Evolutionary conservation across 2,888 invertebrate species (phyloP).

Genomic region (Morpho helenor): DNA sequence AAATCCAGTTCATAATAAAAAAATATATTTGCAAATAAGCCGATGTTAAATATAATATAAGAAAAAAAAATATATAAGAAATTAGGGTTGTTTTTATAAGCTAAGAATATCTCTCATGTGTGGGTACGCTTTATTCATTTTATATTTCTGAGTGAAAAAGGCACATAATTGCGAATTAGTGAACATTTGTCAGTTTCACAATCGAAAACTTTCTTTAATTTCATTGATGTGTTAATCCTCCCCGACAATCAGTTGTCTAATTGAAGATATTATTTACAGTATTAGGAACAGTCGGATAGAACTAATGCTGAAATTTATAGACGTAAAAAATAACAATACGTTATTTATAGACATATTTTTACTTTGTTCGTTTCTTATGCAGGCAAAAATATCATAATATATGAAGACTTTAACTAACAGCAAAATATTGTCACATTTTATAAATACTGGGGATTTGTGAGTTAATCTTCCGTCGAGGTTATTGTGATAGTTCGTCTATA

Average conservation of each 20-base stretch:
- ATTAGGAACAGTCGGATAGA: slow-evolving; percentile 13
- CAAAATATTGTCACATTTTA: not conserved
- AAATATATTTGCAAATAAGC: too few relatives aligned
- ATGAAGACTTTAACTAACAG: too few relatives aligned
- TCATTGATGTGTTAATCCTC: slow-evolving; percentile 14
- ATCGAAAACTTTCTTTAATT: slow-evolving; percentile 16
- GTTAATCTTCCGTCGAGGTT: too few relatives aligned
- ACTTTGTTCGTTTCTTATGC: slow-evolving; percentile 1
- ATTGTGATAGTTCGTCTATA: too few relatives aligned
- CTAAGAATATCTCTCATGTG: too few relatives aligned
- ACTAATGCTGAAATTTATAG: slow-evolving; percentile 12
- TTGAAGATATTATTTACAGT: slow-evolving; percentile 16
- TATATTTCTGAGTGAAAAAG: not conserved
- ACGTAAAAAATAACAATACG: slow-evolving; percentile 5
- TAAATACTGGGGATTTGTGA: too few relatives aligned
- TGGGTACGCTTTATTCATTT: too few relatives aligned
- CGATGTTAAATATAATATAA: too few relatives aligned
- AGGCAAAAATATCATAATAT: too few relatives aligned
- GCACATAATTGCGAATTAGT: slow-evolving; percentile 14
- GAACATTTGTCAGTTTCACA: slow-evolving; percentile 5
- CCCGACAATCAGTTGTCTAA: slow-evolving; percentile 17
- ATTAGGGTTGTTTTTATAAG: too few relatives aligned
- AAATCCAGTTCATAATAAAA: too few relatives aligned
- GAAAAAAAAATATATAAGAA: too few relatives aligned
- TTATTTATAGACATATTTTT: slow-evolving; percentile 10